Conservation (phyloP, 2,888 invertebrate genomes). For the Archips xylosteana region DNA sequence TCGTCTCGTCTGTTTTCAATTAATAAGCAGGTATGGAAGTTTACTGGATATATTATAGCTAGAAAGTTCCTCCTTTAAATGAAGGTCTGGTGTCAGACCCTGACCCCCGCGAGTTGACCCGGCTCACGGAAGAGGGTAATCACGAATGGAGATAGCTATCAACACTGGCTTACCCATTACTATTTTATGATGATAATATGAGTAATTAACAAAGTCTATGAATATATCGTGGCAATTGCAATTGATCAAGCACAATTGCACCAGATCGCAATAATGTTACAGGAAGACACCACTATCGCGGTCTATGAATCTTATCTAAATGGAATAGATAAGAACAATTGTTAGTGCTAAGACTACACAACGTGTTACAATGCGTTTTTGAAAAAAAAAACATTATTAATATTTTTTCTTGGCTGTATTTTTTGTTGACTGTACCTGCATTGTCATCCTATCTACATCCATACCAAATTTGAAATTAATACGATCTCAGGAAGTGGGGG, state of each 20-base stretch:
- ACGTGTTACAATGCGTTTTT: too few species aligned
- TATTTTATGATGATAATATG: conserved; percentile 56
- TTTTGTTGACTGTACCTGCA: too few species aligned
- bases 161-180: conserved; percentile 50
- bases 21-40: conserved; percentile 18
- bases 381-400: too few species aligned
- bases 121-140: conserved; percentile 80
- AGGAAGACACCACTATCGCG: conserved; percentile 35
- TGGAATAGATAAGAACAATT: conserved; percentile 23
- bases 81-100: conserved; percentile 59
- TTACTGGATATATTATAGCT: conserved; percentile 42
- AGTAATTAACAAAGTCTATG: conserved; percentile 9
- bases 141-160: conserved; percentile 62
- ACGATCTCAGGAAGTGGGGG: too few species aligned
- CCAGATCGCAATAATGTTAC: conserved; percentile 24
- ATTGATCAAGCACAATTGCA: conserved; percentile 35
- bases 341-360: conserved; percentile 8
- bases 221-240: conserved; percentile 13
- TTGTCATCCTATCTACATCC: too few species aligned
- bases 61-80: conserved; percentile 54
- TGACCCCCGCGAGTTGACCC: conserved; percentile 78
- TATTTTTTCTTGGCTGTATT: too few species aligned
- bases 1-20: neutral
- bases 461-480: too few species aligned
- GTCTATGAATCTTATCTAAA: conserved; percentile 35